Percentiles rank a stretch among this genome's conserved stretches.
phyloP scores from a whole-genome alignment of 2,888 invertebrate genomes.

The Acleris holmiana region DNA sequence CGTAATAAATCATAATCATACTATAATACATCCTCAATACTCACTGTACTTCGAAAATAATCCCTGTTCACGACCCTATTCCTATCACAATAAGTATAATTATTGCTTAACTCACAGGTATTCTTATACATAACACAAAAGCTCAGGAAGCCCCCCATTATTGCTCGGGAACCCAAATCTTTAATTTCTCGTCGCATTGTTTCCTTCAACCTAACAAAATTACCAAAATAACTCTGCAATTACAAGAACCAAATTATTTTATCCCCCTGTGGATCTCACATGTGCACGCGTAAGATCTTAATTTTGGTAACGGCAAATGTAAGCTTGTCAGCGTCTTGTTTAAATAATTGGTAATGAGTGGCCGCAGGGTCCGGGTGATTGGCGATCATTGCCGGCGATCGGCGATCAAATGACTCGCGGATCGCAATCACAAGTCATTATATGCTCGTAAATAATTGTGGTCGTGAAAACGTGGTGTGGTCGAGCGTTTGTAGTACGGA shows the following conservation, averaged over 20 bases:
- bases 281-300: slow-evolving; percentile 21
- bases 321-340: slow-evolving; percentile 54
- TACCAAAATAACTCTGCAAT: slow-evolving; percentile 15
- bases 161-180: slow-evolving; percentile 6
- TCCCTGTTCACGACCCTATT: no score
- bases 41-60: no score
- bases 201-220: slow-evolving; percentile 4
- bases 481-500: slow-evolving; percentile 24
- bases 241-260: slow-evolving; percentile 16
- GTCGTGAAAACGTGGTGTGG: slow-evolving; percentile 39
- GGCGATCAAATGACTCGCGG: slow-evolving; percentile 40
- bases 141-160: slow-evolving; percentile 18
- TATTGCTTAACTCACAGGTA: no score
- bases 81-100: no score
- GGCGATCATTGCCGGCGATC: slow-evolving; percentile 13
- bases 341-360: slow-evolving; percentile 63
- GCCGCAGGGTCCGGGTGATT: slow-evolving; percentile 41
- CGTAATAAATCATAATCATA: slow-evolving; percentile 31
- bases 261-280: slow-evolving; percentile 37
- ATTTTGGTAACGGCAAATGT: slow-evolving; percentile 45
- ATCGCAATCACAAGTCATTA: slow-evolving; percentile 41
- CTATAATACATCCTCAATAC: slow-evolving; percentile 3
- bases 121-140: neutral
- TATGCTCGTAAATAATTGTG: slow-evolving; percentile 47
- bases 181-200: slow-evolving; percentile 27